Evolutionary conservation across 2,797 vertebrate genomes (phyloP).

Genomic region (Parauchenoglanis punctatus): DNA sequence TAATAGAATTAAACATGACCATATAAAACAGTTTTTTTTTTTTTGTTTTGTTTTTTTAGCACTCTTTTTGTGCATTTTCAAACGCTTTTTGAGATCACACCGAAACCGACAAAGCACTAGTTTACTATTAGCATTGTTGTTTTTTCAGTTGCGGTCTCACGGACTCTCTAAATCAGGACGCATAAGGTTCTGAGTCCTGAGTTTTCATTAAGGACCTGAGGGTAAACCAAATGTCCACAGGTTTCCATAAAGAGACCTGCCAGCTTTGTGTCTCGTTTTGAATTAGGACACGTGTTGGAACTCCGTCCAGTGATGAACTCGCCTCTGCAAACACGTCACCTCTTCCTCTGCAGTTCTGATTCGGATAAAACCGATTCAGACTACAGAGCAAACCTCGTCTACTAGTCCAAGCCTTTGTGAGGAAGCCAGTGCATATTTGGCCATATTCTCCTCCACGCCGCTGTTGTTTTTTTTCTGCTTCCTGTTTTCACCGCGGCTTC

Average conservation of each 20-base stretch:
- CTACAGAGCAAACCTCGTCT: slow-evolving; percentile 8
- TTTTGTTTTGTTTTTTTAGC: no score
- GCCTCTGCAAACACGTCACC: neutral
- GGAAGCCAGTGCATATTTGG: neutral
- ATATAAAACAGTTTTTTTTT: neutral
- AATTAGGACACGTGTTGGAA: slow-evolving; percentile 30
- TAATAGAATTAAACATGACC: neutral
- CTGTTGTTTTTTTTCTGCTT: slow-evolving; percentile 16
- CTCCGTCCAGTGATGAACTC: slow-evolving; percentile 2
- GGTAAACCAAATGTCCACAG: neutral
- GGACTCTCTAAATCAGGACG: neutral
- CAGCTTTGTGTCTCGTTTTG: slow-evolving; percentile 39
- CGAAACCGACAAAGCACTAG: neutral
- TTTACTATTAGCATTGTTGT: neutral
- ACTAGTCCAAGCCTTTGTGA: slow-evolving; percentile 14
- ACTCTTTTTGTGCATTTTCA: neutral
- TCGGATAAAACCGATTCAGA: slow-evolving; percentile 14
- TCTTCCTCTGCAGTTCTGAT: neutral
- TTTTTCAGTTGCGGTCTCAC: neutral
- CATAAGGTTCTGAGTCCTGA: neutral
- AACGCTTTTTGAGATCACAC: neutral
- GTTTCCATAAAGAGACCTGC: neutral
- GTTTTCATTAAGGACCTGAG: neutral
- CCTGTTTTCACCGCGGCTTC: slow-evolving; percentile 27
- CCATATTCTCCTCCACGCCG: slow-evolving; percentile 11